Base-by-base conservation (phyloP, 2,113 vertebrate species). In the Neolamprologus brichardi region DNA sequence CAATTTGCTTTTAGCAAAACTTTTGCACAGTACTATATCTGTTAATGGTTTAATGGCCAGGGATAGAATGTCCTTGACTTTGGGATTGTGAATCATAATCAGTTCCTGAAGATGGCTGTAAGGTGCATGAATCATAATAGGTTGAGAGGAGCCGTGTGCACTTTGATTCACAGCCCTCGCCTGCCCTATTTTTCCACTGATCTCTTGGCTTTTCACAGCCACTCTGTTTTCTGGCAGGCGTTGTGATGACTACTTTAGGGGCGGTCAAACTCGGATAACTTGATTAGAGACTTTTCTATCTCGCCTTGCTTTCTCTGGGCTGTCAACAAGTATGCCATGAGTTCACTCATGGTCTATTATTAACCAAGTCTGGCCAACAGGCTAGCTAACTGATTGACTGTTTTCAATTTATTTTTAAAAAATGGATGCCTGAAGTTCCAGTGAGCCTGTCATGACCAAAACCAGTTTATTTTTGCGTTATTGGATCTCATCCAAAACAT, bases 191-290 rank as follows among this genome's bases (percentile, higher is more conserved):
- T 84, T 64, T 82, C 83, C 79, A 88, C 75, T 64, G 46, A 84
- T 92, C 79, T 87, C 56, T 80, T 28, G 79, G 78, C 64, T 85
- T 89, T 91, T 93, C 72, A 8, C 84, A 80, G 88, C 80, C 39
- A 83, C 25, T 84, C 52, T 52, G 70, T 75, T 91, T 86, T 81
- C 54, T 79, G 6, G 13, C 53, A 86, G 79, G 51, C 81, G 18
- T 81, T 83, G 88, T 60, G 91, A 91, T 87, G 88, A 93, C 87
- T 87, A 81, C 60, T 91, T 89, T 91, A 89, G 88, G 85, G 90
- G 79, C 64, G 77, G 82, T 91, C 77, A 88, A 82, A 86, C 60
- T 87, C 83, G 67, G 83, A 79, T 90, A 91, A 91, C 83, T 94
- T 92, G 90, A 92, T 92, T 92, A 92, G 84, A 89, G 83, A 81